phyloP scores from a whole-genome alignment of 2,113 vertebrate species.

The Helogale parvula region DNA sequence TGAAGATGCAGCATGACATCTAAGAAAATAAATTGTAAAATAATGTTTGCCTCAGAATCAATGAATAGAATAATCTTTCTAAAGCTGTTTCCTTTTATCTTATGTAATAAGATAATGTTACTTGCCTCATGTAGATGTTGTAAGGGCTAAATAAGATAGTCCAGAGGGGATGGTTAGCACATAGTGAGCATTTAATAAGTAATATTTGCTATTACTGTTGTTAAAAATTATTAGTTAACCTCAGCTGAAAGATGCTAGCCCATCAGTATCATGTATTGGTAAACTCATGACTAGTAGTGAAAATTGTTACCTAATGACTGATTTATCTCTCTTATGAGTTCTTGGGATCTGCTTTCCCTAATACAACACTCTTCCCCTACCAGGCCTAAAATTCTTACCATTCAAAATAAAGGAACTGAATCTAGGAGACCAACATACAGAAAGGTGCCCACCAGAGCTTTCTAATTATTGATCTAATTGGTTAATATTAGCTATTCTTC shows the following conservation, averaged over 20 bases:
- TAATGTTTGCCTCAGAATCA: neutral
- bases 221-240: neutral
- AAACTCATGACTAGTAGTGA: neutral
- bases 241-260: neutral
- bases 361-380: neutral
- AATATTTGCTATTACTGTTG: neutral
- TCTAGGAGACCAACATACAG: neutral
- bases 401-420: neutral
- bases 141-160: neutral
- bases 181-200: neutral
- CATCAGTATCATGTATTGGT: neutral
- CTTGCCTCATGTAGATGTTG: neutral
- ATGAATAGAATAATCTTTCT: neutral
- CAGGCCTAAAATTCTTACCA: neutral
- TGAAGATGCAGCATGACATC: neutral
- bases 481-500: neutral
- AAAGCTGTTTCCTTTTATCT: neutral
- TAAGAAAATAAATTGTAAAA: neutral
- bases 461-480: no score
- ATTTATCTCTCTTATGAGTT: neutral
- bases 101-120: neutral
- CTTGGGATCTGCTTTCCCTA: neutral
- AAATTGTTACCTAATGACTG: neutral
- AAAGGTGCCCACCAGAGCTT: neutral
- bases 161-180: neutral